Percentiles rank a stretch among this genome's conserved stretches.
Conservation (phyloP, 2,888 invertebrate genomes). For the Ormia ochracea region DNA sequence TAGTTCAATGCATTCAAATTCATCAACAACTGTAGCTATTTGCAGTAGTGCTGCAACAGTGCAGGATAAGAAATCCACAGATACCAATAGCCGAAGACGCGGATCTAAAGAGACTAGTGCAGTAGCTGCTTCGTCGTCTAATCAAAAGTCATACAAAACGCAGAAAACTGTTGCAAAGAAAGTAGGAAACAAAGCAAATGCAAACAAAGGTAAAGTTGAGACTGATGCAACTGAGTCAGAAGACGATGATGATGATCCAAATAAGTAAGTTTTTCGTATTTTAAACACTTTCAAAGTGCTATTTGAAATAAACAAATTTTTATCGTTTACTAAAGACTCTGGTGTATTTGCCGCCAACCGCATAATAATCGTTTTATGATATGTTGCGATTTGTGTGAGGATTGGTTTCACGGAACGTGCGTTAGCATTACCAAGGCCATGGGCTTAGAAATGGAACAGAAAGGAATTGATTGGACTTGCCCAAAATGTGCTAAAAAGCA, state of each 20-base stretch:
- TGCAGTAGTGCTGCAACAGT: slow-evolving; percentile 32
- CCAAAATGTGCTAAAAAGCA: slow-evolving; percentile 82
- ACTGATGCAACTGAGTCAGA: slow-evolving; percentile 74
- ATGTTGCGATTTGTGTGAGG: slow-evolving; percentile 95
- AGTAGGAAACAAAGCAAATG: slow-evolving; percentile 58
- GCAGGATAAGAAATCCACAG: slow-evolving; percentile 58
- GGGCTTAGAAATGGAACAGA: slow-evolving; percentile 94
- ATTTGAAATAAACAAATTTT: background rate
- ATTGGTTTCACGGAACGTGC: slow-evolving; percentile 99
- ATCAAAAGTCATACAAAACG: slow-evolving; percentile 41
- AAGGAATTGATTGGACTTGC: slow-evolving; percentile 92
- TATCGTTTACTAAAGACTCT: slow-evolving; percentile 80
- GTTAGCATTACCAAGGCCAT: slow-evolving; percentile 94
- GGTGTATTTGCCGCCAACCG: slow-evolving; percentile 97
- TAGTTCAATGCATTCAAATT: slow-evolving; percentile 66
- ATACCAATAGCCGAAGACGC: slow-evolving; percentile 45
- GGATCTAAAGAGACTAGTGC: slow-evolving; percentile 57
- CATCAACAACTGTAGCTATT: slow-evolving; percentile 60
- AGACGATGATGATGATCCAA: slow-evolving; percentile 94
- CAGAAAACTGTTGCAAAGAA: slow-evolving; percentile 39
- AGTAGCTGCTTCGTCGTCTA: slow-evolving; percentile 3
- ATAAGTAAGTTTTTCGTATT: slow-evolving; percentile 78
- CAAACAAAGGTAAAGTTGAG: slow-evolving; percentile 67
- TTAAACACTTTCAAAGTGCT: background rate
- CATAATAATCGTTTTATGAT: slow-evolving; percentile 98